Conservation (phyloP, 2,888 invertebrate species). For the Tetanocera ferruginea region DNA sequence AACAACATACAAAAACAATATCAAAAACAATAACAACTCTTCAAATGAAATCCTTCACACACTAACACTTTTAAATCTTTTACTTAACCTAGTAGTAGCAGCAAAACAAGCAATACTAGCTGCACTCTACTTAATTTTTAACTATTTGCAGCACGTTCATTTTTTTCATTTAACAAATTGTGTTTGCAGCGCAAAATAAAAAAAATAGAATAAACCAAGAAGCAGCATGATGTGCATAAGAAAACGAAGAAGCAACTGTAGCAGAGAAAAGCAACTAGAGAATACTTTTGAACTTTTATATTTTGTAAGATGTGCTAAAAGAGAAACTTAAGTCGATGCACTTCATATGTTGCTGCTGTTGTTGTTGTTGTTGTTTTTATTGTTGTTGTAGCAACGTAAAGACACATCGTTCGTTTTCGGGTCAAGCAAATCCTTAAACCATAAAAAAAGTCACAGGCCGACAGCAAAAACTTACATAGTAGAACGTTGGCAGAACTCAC, state of each 20-base stretch:
- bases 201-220: neutral
- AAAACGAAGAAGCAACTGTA: no score
- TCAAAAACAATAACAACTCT: neutral
- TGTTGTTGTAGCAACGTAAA: neutral
- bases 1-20: neutral
- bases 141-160: slow-evolving; percentile 1
- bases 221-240: neutral
- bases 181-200: neutral
- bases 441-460: no score
- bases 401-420: neutral
- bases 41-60: neutral
- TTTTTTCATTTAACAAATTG: slow-evolving; percentile 5
- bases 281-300: slow-evolving; percentile 6
- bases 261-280: neutral
- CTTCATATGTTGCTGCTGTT: neutral
- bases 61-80: neutral
- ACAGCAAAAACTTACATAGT: no score
- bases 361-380: neutral
- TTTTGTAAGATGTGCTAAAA: neutral
- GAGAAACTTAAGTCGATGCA: slow-evolving; percentile 4
- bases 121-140: slow-evolving; percentile 24
- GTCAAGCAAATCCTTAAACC: slow-evolving; percentile 17
- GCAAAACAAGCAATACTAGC: neutral
- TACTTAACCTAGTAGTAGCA: neutral
- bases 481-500: no score